Evolutionary conservation across 2,888 invertebrate species (phyloP).

Genomic region (Blera fallax): DNA sequence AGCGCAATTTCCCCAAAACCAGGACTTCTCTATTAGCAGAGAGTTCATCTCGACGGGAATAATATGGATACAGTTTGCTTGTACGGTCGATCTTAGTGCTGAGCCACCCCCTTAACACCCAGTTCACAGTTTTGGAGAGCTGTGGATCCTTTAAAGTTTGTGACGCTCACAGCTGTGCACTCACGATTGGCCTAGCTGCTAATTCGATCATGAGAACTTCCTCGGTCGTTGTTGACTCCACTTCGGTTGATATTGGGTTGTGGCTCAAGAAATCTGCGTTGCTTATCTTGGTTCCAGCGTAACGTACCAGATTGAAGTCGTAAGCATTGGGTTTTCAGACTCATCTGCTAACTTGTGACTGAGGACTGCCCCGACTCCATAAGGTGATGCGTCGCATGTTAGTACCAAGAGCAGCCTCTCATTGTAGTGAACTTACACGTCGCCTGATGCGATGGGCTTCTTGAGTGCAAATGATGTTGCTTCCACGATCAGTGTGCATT

Average conservation of each 20-base stretch:
- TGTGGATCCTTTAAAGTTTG: slow-evolving; percentile 29
- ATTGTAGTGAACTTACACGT: slow-evolving; percentile 46
- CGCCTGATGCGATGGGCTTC: slow-evolving; percentile 36
- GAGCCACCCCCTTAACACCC: slow-evolving; percentile 33
- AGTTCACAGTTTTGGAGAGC: slow-evolving; percentile 32
- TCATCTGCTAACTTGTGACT: no score
- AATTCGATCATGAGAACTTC: no score
- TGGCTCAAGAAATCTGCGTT: slow-evolving; percentile 30
- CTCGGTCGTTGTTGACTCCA: background rate
- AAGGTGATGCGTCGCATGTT: no score
- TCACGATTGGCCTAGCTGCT: background rate
- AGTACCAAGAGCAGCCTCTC: slow-evolving; percentile 41
- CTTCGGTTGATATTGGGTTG: slow-evolving; percentile 16
- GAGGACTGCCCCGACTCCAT: no score
- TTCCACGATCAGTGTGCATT: slow-evolving; percentile 49
- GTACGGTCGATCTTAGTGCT: slow-evolving; percentile 12
- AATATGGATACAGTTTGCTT: slow-evolving; percentile 25
- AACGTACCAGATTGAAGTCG: background rate
- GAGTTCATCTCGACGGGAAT: background rate
- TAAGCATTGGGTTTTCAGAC: background rate
- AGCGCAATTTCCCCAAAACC: background rate
- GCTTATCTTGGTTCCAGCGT: slow-evolving; percentile 9
- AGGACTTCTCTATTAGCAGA: slow-evolving; percentile 2
- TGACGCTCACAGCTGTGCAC: background rate
- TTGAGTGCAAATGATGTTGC: slow-evolving; percentile 40